Conservation (phyloP, 2,888 invertebrate species). For the Tipula lateralis region DNA sequence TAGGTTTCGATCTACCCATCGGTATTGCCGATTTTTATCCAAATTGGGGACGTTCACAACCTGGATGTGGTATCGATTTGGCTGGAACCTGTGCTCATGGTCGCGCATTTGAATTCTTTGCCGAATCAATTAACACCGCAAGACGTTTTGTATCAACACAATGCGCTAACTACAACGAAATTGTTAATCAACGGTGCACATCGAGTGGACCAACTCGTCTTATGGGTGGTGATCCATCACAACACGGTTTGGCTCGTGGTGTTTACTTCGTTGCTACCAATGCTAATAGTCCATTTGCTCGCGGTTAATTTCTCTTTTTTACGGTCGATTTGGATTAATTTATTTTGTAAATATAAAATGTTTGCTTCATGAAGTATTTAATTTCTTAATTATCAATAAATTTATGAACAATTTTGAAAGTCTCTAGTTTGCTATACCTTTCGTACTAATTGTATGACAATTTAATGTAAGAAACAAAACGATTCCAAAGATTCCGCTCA, state of each 20-base stretch:
- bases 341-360: background rate
- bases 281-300: conserved; percentile 40
- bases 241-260: conserved; percentile 40
- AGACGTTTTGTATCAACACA: conserved; percentile 42
- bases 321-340: background rate
- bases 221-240: conserved; percentile 40
- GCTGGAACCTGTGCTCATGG: conserved; percentile 48
- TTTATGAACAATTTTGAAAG: too few species aligned
- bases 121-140: conserved; percentile 45
- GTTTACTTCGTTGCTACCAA: conserved; percentile 43
- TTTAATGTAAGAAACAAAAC: too few species aligned
- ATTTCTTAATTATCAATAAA: background rate
- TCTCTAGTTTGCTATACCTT: too few species aligned
- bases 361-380: background rate
- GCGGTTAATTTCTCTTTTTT: background rate
- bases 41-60: conserved; percentile 53
- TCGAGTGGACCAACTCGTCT: conserved; percentile 37
- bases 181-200: conserved; percentile 37
- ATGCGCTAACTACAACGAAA: conserved; percentile 39
- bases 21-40: conserved; percentile 53
- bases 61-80: conserved; percentile 50
- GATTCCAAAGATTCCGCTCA: too few species aligned
- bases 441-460: too few species aligned
- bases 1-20: conserved; percentile 44
- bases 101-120: conserved; percentile 48